Conservation (phyloP, 1,140 invertebrate genomes). For the Drosophila arizonae region DNA sequence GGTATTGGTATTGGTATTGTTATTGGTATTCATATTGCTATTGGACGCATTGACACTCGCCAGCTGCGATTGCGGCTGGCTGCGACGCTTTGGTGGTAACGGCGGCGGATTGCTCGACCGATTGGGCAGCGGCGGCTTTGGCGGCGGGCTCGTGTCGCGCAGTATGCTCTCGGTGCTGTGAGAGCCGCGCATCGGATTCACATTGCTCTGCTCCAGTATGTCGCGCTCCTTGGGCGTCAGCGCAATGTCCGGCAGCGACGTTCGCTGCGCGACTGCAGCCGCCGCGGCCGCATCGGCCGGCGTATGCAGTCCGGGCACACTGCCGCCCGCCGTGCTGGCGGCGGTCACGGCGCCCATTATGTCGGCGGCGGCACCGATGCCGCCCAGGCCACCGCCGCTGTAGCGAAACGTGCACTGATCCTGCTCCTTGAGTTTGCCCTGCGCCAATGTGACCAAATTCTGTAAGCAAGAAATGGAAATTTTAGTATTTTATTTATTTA, state of each 20-base stretch:
- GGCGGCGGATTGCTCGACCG: conserved; percentile 86
- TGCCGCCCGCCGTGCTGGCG: conserved; percentile 27
- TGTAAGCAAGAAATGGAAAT: conserved; percentile 58
- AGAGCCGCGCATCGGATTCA: conserved; percentile 86
- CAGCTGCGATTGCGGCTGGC: conserved; percentile 76
- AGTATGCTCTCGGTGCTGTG: conserved; percentile 88
- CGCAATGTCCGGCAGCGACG: conserved; percentile 89
- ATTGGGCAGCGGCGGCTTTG: conserved; percentile 92
- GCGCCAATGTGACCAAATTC: conserved; percentile 87
- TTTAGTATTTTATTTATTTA: not conserved
- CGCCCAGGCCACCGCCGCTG: conserved; percentile 50
- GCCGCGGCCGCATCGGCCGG: conserved; percentile 58
- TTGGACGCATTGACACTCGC: conserved; percentile 61
- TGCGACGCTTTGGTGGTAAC: conserved; percentile 89
- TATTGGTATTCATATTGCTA: conserved; percentile 62
- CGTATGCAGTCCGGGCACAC: conserved; percentile 20
- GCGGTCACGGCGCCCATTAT: conserved; percentile 65
- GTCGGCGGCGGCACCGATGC: conserved; percentile 67
- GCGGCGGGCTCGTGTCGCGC: conserved; percentile 87
- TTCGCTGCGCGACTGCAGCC: conserved; percentile 82
- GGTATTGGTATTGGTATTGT: not conserved
- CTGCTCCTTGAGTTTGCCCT: conserved; percentile 87
- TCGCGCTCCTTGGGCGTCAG: conserved; percentile 86
- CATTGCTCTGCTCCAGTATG: conserved; percentile 82
- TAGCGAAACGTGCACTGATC: conserved; percentile 72